Base-by-base conservation (phyloP, 2,797 vertebrate species). In the Sebastes kiyomatsui region DNA sequence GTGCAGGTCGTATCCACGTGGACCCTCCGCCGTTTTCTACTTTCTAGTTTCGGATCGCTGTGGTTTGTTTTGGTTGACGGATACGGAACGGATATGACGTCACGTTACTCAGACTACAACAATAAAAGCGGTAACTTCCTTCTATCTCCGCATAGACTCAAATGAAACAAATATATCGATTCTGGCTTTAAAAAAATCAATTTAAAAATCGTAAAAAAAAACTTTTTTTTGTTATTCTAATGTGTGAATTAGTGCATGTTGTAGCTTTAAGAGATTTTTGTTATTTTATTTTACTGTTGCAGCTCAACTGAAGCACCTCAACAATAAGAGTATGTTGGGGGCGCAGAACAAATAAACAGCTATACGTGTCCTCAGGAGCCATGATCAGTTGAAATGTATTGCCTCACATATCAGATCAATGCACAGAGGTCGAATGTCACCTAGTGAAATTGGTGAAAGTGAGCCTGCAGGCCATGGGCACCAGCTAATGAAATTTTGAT, bases 401-500 rank as follows among this genome's bases (percentile, higher is more conserved):
- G 49, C 75, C 32, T 81, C 35, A 18, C 72, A 79, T 60, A 67
- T 82, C 79, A 62, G 90, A 92, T 91, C 83, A 79, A 87, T 92
- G 88, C 76, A 72, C 80, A 85, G 89, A 90, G 87, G 90, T 91
- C 85, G 83, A 91, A 88, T 88, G 92, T 93, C 93, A 90, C 84
- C 87, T 6, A 52, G 79, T 84, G 74, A 90, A 92, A 89, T 54
- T 71, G 82, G 91, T 91, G 90, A 93, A 94, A 90, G 89, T 83
- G 88, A 94, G 90, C 89, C 90, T 62, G 14, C 62, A 13, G 82
- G 79, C 82, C 72, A 42, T 23, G 79, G 83, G 76, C 72, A 87
- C 78, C 64, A 75, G 82, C 89, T 93, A 89, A 93, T 95, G 88
- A 92, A 86, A 90, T 83, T 94, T 95, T 95, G 89, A 94, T 94